Conservation (phyloP, 2,113 vertebrate species). For the human (Homo sapiens) region DNA sequence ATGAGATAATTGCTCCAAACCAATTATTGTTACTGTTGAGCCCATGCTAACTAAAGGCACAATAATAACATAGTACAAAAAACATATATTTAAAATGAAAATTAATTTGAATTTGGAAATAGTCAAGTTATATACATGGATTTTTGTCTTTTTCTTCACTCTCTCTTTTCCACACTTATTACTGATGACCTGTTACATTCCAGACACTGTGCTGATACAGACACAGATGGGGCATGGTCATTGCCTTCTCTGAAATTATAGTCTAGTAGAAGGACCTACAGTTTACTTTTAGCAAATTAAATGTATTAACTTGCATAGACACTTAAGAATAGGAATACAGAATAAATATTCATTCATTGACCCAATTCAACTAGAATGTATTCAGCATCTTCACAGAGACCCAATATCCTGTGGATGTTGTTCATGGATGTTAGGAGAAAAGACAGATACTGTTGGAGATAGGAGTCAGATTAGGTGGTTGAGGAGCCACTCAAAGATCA, state of each 20-base stretch:
- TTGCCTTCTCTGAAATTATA: background rate
- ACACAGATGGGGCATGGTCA: background rate
- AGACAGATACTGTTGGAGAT: background rate
- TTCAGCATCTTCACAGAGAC: background rate
- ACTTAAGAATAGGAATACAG: background rate
- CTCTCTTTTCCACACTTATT: background rate
- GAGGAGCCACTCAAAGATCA: background rate
- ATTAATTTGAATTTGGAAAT: background rate
- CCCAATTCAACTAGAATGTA: background rate
- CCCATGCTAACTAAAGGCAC: background rate
- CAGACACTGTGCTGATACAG: background rate
- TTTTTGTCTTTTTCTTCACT: background rate
- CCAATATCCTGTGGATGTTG: background rate
- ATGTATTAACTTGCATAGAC: background rate
- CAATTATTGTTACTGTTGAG: background rate
- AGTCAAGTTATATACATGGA: background rate
- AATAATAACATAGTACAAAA: background rate
- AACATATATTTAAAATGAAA: background rate
- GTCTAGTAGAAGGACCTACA: background rate
- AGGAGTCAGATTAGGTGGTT: background rate
- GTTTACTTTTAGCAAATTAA: background rate
- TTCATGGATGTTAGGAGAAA: background rate
- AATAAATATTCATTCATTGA: constrained; percentile 5
- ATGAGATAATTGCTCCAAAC: background rate
- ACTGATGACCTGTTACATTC: background rate